Base-by-base conservation (phyloP, 2,113 vertebrate species). In the Rattus rattus region DNA sequence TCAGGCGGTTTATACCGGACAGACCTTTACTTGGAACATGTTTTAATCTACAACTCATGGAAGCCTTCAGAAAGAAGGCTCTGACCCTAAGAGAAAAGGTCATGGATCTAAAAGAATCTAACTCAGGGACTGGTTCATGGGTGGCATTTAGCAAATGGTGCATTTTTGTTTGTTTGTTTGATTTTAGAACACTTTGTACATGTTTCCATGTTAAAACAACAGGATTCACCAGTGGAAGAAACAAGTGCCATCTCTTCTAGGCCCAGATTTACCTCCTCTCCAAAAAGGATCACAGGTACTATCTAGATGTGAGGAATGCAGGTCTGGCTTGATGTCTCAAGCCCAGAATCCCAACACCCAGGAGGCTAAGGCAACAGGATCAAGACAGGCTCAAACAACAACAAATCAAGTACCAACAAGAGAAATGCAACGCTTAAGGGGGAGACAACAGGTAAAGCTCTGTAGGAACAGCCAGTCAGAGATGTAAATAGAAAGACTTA, bases 21-120 rank as follows among this genome's bases (percentile, higher is more conserved):
- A 73, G 79, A 88, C 39, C n/a, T 93, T 93, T 43, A 24, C 54
- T 59, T 90, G 65, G 79, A 80, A 80, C 14, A 69, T 8, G 39
- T 69, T 43, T 95, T 79, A 63, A 84, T 69, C 86, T 67, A 22
- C 54, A 77, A 16, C 24, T 17, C 39, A 59, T 0, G 61, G 90
- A 92, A 79, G 73, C 73, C 73, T 84, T 91, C 88, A 69, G 49
- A 52, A 70, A 92, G 76, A 72, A 47, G 70, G 49, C 54, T 56
- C 30, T 63, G 9, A 54, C 22, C 39, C 33, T n/a, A 49, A 90
- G 88, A 85, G 75, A 36, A 87, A 88, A 81, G 43, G 28, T 36
- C 52, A 54, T 19, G 69, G 17, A 36, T 13, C 30, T 36, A 30
- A 85, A 80, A 94, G 81, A 79, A 49, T 30, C 36, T 63, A 93